A percentile compares a stretch with the other conserved stretches of the same genome.
phyloP scores from a whole-genome alignment of 2,888 invertebrate species.

The Trachelus iudaicus region DNA sequence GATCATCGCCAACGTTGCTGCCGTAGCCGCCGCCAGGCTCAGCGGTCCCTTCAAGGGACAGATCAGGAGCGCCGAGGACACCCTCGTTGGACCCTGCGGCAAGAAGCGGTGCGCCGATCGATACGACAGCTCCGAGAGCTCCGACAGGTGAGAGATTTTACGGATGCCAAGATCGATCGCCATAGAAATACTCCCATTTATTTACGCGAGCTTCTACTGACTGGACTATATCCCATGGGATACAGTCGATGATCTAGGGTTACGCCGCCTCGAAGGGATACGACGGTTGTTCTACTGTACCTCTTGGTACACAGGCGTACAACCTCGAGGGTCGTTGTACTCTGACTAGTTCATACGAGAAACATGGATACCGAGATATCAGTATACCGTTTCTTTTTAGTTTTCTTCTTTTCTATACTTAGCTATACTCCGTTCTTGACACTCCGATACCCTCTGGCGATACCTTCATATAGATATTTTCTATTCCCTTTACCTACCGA shows the following conservation, averaged over 20 bases:
- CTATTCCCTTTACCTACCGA: not conserved
- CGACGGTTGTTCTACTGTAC: not conserved
- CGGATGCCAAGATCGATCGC: not conserved
- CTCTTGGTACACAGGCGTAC: not conserved
- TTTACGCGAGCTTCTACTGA: not conserved
- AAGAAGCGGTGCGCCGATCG: conserved; percentile 90
- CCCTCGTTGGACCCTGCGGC: conserved; percentile 68
- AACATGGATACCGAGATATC: not conserved
- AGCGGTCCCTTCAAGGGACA: conserved; percentile 55
- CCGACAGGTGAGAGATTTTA: conserved; percentile 81
- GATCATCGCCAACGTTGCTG: conserved; percentile 32
- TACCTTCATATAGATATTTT: not conserved
- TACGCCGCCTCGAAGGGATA: not conserved
- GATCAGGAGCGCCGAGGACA: conserved; percentile 56
- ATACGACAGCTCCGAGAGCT: conserved; percentile 93
- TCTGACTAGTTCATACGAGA: not conserved
- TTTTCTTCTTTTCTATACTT: not conserved
- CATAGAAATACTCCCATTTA: not conserved
- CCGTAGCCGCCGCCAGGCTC: conserved; percentile 41
- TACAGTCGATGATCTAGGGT: not conserved
- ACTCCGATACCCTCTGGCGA: not conserved
- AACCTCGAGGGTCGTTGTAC: not conserved
- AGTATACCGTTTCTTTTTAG: not conserved
- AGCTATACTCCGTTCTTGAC: not conserved
- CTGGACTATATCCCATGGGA: not conserved